Conservation (phyloP, 2,113 vertebrate genomes). For the Microcebus ravelobensis region DNA sequence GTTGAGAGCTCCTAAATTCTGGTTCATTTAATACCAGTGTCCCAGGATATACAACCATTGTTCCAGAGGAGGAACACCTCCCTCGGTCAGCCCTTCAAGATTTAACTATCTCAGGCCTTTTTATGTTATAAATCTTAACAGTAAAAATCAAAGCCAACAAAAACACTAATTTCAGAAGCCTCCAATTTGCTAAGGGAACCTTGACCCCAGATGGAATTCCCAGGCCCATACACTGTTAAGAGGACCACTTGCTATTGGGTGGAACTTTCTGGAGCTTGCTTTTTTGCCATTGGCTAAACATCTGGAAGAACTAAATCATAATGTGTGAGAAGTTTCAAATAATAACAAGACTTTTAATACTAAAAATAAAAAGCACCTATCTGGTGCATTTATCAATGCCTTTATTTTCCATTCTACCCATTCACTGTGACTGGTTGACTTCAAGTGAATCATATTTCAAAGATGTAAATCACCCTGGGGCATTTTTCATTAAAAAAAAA, state of each 20-base stretch:
- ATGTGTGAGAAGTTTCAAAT: conserved; percentile 26
- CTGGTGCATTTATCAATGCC: neutral
- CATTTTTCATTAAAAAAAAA: neutral
- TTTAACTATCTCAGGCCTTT: neutral
- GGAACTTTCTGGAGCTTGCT: neutral
- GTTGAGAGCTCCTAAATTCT: neutral
- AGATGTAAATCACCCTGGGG: neutral
- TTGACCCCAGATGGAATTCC: neutral
- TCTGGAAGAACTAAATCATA: neutral
- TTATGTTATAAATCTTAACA: neutral
- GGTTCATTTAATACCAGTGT: neutral
- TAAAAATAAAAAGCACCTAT: neutral
- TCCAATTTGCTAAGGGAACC: neutral
- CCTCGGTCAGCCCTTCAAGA: neutral
- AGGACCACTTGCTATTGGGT: neutral
- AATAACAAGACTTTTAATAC: neutral
- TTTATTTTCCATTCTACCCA: neutral
- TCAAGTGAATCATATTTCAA: neutral
- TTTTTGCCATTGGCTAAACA: neutral
- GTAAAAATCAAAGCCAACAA: neutral
- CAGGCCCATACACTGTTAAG: neutral
- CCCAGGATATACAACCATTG: neutral
- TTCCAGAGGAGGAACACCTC: neutral
- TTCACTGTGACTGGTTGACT: neutral
- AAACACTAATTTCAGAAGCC: neutral